Percentiles rank a stretch among this genome's conserved stretches.
phyloP scores from a whole-genome alignment of 1,140 invertebrate species.

The Hestina assimilis region DNA sequence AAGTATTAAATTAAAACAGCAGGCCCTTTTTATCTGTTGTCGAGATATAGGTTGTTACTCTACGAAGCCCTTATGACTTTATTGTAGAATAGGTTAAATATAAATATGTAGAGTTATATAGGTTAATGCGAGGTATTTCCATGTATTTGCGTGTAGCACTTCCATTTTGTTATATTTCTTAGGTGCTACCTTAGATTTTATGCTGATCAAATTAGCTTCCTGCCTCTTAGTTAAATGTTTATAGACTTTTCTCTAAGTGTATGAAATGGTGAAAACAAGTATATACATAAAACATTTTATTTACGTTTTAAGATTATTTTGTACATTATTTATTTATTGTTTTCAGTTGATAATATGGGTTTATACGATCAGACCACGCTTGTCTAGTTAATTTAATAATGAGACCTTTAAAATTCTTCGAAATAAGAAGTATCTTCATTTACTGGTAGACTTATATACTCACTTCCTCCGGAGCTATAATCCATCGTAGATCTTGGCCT shows the following conservation, averaged over 20 bases:
- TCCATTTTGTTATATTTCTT: neutral
- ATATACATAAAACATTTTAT: neutral
- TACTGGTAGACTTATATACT: too few relatives aligned
- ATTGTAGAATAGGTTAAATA: neutral
- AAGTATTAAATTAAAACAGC: neutral
- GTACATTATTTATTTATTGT: neutral
- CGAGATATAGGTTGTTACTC: neutral
- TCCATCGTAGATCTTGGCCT: too few relatives aligned
- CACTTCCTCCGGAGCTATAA: too few relatives aligned
- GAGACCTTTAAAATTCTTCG: too few relatives aligned
- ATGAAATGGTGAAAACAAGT: slow-evolving; percentile 6
- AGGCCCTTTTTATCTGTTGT: neutral
- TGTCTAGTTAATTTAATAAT: too few relatives aligned
- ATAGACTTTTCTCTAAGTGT: slow-evolving; percentile 15
- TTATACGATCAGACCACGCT: too few relatives aligned
- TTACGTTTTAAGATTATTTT: slow-evolving; percentile 4
- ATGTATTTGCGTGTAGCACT: neutral
- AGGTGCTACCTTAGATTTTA: slow-evolving; percentile 36
- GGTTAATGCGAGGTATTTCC: too few relatives aligned
- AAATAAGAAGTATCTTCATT: too few relatives aligned
- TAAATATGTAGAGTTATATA: too few relatives aligned
- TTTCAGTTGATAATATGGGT: neutral
- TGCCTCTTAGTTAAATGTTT: slow-evolving; percentile 26
- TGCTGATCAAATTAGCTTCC: slow-evolving; percentile 47
- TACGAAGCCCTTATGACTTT: too few relatives aligned